phyloP scores from a whole-genome alignment of 2,797 vertebrate species.

The Adrianichthys oophorus region DNA sequence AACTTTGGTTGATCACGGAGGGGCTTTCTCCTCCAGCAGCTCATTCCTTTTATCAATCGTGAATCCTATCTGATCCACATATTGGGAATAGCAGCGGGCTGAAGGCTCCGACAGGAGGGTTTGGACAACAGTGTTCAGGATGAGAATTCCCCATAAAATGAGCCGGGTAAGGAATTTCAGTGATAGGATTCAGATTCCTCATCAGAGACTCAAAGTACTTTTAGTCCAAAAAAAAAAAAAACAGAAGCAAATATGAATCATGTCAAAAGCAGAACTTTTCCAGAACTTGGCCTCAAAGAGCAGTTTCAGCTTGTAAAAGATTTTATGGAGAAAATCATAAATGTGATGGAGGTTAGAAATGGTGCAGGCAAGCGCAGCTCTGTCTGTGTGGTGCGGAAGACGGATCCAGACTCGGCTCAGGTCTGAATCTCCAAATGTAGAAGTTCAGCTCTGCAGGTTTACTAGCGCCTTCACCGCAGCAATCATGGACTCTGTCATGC shows the following conservation, averaged over 20 bases:
- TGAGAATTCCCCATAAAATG: too few species aligned
- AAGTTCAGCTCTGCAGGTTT: too few species aligned
- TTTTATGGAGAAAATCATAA: neutral
- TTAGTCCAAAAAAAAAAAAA: slow-evolving; percentile 1
- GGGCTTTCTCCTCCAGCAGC: too few species aligned
- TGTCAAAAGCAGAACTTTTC: slow-evolving; percentile 1
- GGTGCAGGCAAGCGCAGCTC: too few species aligned
- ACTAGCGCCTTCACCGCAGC: too few species aligned
- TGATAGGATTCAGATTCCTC: neutral
- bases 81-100: neutral
- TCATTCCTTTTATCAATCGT: too few species aligned
- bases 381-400: neutral
- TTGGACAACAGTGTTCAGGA: too few species aligned
- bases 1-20: too few species aligned
- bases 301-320: slow-evolving; percentile 11
- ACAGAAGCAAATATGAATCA: slow-evolving; percentile 12
- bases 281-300: slow-evolving; percentile 6
- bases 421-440: neutral
- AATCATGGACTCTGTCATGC: too few species aligned
- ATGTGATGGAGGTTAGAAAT: too few species aligned
- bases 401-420: neutral
- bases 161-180: too few species aligned
- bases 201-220: slow-evolving; percentile 1
- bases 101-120: too few species aligned
- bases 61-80: slow-evolving; percentile 2